Conservation (phyloP, 2,797 vertebrate genomes). For the Phaenicophaeus curvirostris region DNA sequence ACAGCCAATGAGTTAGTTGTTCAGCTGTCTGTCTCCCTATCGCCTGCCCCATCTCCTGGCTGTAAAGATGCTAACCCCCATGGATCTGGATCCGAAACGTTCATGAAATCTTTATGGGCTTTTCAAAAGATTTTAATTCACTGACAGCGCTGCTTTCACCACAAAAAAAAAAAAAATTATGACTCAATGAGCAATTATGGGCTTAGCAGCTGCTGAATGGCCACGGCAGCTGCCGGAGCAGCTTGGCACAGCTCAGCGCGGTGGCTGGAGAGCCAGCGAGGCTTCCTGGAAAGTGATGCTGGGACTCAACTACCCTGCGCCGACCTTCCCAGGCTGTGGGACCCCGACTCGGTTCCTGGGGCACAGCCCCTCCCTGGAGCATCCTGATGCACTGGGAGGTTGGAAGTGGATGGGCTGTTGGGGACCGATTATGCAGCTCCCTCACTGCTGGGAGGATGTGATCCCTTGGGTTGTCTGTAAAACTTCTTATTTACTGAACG, state of each 20-base stretch:
- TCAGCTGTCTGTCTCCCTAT: neutral
- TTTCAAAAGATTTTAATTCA: constrained; percentile 57
- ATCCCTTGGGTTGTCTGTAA: accelerated
- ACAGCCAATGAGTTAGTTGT: accelerated
- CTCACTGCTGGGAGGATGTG: neutral
- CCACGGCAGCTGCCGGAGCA: constrained; percentile 1
- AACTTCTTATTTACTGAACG: neutral
- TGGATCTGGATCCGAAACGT: neutral
- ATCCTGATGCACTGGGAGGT: accelerated
- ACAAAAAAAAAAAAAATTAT: neutral
- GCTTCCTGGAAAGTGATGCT: constrained; percentile 7
- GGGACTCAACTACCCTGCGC: neutral
- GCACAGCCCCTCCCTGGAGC: neutral
- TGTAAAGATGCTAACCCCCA: neutral
- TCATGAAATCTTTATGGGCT: constrained; percentile 36
- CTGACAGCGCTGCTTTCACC: constrained; percentile 38
- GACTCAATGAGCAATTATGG: constrained; percentile 56
- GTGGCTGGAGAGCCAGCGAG: neutral
- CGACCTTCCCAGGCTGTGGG: accelerated
- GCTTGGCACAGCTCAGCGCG: neutral
- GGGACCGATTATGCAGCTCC: neutral
- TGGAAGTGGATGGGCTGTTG: neutral
- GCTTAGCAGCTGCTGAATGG: constrained; percentile 16
- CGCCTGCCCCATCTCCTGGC: neutral
- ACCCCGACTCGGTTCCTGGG: accelerated